Evolutionary conservation across 1,140 invertebrate genomes (phyloP), one percentile per base, ranked within the genome.

Genomic region (Atta cephalotes): DNA sequence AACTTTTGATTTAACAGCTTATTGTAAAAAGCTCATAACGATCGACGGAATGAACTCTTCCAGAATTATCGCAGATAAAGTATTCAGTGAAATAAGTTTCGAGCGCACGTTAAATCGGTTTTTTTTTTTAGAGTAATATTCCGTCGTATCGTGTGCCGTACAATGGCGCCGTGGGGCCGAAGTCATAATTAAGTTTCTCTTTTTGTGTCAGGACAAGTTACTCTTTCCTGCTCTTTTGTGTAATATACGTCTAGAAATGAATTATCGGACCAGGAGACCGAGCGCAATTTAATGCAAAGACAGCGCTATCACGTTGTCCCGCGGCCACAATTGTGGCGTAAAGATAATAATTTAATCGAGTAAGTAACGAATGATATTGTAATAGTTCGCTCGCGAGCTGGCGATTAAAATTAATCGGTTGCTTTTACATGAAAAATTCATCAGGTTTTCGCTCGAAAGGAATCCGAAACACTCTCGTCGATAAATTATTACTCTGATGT

Each of bases 171-270:
- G 56, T 68, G 25, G 68, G 80, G 68, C 25, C 45, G 4, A 72
- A 82, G 68, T 82, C 80, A 74, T 84, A 84, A 74, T 84, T 74
- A 84, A 74, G 70, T 84, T 84, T 49, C 68, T 84, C 80, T 76
- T 84, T 84, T 84, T 84, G 70, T 4, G 10, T 49, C 25, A 35
- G 53, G 18, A 16, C 21, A 49, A 74, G 80, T 74, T 84, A 76
- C 39, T 74, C 56, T 25, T 74, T 62, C 39, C 49, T 10, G 70
- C 18, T 82, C 35, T 14, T 72, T 58, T 25, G 56, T 66, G 25
- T 74, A 74, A 82, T 62, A 74, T 62, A 74, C 39, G 56, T 76
- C 56, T 76, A 16, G 80, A 63, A 84, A 84, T 63, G 80, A 76
- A 76, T 76, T 76, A 63, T 84, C 70, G 56, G 39, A 70, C 31